Percentiles rank a stretch among this genome's conserved stretches.
Evolutionary conservation across 2,888 invertebrate genomes (phyloP).

Genomic region (Melanostoma scalare): DNA sequence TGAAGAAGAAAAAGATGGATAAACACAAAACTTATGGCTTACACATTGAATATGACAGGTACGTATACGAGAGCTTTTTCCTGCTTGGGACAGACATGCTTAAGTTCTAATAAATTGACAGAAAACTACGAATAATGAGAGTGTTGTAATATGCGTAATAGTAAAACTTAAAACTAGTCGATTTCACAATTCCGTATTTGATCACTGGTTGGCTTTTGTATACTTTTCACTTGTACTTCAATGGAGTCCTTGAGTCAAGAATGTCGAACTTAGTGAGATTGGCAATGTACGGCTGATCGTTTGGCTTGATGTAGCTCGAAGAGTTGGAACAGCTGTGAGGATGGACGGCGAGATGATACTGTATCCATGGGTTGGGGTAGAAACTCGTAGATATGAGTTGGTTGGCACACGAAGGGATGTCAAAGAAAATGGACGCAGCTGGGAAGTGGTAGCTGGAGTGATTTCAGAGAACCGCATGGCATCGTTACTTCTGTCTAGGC

Average conservation of each 20-base stretch:
- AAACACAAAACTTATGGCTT: slow-evolving; percentile 55
- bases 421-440: slow-evolving; percentile 63
- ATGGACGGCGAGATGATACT: slow-evolving; percentile 79
- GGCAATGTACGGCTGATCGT: slow-evolving; percentile 74
- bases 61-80: slow-evolving; percentile 44
- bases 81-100: slow-evolving; percentile 38
- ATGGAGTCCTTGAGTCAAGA: slow-evolving; percentile 73
- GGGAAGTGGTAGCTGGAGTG: slow-evolving; percentile 67
- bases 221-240: slow-evolving; percentile 9
- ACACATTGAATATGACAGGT: slow-evolving; percentile 57
- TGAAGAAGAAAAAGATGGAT: slow-evolving; percentile 22
- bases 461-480: slow-evolving; percentile 57
- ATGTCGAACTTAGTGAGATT: slow-evolving; percentile 77
- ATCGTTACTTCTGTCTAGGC: slow-evolving; percentile 23
- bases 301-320: slow-evolving; percentile 65
- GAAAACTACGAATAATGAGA: slow-evolving; percentile 31
- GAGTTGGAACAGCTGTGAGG: slow-evolving; percentile 74
- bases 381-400: slow-evolving; percentile 78
- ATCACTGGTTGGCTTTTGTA: slow-evolving; percentile 62
- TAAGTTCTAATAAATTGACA: slow-evolving; percentile 39
- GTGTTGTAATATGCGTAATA: slow-evolving; percentile 1
- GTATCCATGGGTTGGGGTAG: slow-evolving; percentile 77
- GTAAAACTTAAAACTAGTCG: slow-evolving; percentile 32
- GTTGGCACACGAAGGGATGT: slow-evolving; percentile 77
- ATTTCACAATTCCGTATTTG: slow-evolving; percentile 41